Evolutionary conservation across 2,113 vertebrate genomes (phyloP).

Genomic region (Colaptes auratus): DNA sequence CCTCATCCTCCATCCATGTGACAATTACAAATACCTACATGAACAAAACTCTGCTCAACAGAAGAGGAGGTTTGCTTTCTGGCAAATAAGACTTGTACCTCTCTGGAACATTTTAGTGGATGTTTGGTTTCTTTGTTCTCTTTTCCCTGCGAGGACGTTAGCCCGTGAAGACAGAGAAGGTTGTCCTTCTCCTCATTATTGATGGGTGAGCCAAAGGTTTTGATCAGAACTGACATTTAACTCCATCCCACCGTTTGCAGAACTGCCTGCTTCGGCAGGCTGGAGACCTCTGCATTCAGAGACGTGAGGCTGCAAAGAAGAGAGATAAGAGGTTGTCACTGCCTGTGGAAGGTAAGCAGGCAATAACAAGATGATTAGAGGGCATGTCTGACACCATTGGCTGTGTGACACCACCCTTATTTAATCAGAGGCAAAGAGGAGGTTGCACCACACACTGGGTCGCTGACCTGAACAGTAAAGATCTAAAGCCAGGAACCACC

Average conservation of each 20-base stretch:
- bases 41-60: no score
- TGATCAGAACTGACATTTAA: background rate
- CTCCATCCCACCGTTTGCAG: slow-evolving; percentile 25
- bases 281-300: slow-evolving; percentile 3
- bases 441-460: rapidly evolving
- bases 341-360: background rate
- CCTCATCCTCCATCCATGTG: no score
- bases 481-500: background rate
- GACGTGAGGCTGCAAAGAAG: slow-evolving; percentile 1
- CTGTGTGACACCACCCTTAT: background rate
- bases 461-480: background rate
- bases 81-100: no score
- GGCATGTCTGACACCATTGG: background rate
- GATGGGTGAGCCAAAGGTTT: slow-evolving; percentile 58
- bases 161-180: background rate
- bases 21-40: no score
- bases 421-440: background rate
- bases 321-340: background rate
- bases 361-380: rapidly evolving
- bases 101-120: no score
- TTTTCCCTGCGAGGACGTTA: background rate
- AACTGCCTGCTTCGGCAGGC: background rate
- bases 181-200: slow-evolving; percentile 10
- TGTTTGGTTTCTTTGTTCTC: no score
- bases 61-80: no score